These are phyloP conservation scores for Dryoscopus gambensis DNA, from an alignment of 2,113 vertebrate genomes.

Conservation along the genomic window DNA sequence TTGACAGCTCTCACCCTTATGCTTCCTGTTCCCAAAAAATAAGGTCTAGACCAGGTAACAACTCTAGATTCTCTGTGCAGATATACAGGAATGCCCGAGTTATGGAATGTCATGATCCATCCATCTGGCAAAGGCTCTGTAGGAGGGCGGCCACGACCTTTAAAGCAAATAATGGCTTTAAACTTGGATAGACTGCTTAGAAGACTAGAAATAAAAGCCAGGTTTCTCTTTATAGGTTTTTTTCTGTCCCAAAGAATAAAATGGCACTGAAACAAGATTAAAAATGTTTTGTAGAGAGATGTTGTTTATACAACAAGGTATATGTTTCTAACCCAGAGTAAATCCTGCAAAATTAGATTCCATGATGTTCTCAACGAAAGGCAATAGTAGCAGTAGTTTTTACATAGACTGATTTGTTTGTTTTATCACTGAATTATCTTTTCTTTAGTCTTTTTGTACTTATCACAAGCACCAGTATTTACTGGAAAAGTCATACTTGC, in stretches of 20 bases:
- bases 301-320: not conserved
- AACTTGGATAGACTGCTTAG: not conserved
- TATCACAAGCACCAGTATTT: not conserved
- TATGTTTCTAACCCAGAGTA: not conserved
- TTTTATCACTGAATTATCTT: not conserved
- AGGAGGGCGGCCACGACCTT: slow-evolving; percentile 95
- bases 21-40: slow-evolving; percentile 98
- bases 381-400: not conserved
- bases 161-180: slow-evolving; percentile 6
- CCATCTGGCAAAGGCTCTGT: slow-evolving; percentile 97
- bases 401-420: not conserved
- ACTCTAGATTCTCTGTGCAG: slow-evolving; percentile 97
- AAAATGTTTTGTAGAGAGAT: not conserved
- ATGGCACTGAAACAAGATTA: not conserved
- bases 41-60: slow-evolving; percentile 98
- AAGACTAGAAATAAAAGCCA: not conserved
- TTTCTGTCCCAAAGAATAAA: not conserved
- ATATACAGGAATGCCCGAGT: slow-evolving; percentile 98
- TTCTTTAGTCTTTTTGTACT: not conserved
- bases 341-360: not conserved
- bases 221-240: not conserved
- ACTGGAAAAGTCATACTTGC: not conserved
- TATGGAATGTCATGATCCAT: slow-evolving; percentile 99
- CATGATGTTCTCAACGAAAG: not conserved
- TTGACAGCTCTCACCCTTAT: slow-evolving; percentile 83